Evolutionary conservation across 2,888 invertebrate genomes (phyloP), one percentile per base, ranked within the genome.

Genomic region (Cordilura impudica): DNA sequence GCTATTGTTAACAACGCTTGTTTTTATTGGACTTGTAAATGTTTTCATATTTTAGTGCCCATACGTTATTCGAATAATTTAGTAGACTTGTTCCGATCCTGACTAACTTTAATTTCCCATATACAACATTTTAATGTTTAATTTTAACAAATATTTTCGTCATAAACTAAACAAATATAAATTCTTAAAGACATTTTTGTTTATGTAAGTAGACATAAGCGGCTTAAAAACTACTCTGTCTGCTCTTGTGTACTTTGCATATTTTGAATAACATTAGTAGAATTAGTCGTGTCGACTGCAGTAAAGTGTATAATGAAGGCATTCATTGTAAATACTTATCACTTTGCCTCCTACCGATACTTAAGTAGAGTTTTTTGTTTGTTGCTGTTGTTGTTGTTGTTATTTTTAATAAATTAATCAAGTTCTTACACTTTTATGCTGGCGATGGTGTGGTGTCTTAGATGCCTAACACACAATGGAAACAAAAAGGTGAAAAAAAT

Each of bases 381-480:
- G 18, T 60, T 39, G 8, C 18, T 54, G 49, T 72, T n/a, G n/a
- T n/a, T n/a, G n/a, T n/a, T n/a, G n/a, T n/a, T n/a, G n/a, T n/a
- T n/a, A n/a, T n/a, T n/a, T 78, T 69, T 60, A 74, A 74, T 78
- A 74, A 74, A 71, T 78, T 74, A 74, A 71, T 60, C 65, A 71
- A 74, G 60, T 65, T 53, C 18, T 60, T 23, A 14, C 26, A 51
- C 26, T 60, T 43, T 29, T 45, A 14, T 73, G 58, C 21, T 54
- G 45, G 21, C 43, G n/a, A n/a, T n/a, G n/a, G n/a, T n/a, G n/a
- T n/a, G 12, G 16, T 18, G 29, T 70, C 18, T 58, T 49, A 65
- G 35, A 43, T 56, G 6, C 18, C 31, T 10, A n/a, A 21, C 6
- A 12, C 47, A 54, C 16, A 49, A 54, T 5, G 43, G 12, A 1